A percentile compares a stretch with the other conserved stretches of the same genome.
These are phyloP conservation scores for Rhopilema esculentum DNA, from an alignment of 30 jellyfish, hydroid and myxozoan genomes.

Conservation along the genomic window DNA sequence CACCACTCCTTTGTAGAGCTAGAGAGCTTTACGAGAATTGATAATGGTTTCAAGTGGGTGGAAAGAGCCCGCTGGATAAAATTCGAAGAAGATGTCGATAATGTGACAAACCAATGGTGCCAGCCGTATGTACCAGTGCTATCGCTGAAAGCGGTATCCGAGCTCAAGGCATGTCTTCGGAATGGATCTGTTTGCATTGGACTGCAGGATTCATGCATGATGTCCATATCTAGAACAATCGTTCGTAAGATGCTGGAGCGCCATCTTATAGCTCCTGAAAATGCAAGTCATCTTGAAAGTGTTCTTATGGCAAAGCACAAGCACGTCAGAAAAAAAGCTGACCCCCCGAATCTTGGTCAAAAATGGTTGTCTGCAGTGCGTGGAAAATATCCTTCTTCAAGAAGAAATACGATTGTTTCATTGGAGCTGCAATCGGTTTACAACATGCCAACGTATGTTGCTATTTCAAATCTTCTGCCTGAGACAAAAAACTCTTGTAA, in stretches of 20 bases:
- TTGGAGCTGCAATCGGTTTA: slow-evolving; percentile 3
- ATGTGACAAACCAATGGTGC: slow-evolving; percentile 76
- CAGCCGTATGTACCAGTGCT: slow-evolving; percentile 77
- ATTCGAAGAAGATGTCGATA: slow-evolving; percentile 88
- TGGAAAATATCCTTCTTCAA: not conserved
- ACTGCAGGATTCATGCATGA: slow-evolving; percentile 14
- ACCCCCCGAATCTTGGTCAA: slow-evolving; percentile 32
- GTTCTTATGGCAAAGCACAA: slow-evolving; percentile 63
- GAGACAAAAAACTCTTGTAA: too few species aligned
- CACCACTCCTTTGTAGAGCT: slow-evolving; percentile 69
- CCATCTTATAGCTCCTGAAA: not conserved
- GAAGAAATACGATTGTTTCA: slow-evolving; percentile 24
- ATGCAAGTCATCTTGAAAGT: slow-evolving; percentile 16
- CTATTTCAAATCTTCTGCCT: not conserved
- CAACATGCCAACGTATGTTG: slow-evolving; percentile 19
- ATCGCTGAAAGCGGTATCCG: slow-evolving; percentile 67
- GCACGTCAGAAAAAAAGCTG: slow-evolving; percentile 55
- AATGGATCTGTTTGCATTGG: slow-evolving; percentile 57
- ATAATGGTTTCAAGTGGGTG: slow-evolving; percentile 46
- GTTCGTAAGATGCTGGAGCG: slow-evolving; percentile 31
- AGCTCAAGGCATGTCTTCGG: slow-evolving; percentile 42
- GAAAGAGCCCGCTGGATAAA: slow-evolving; percentile 89
- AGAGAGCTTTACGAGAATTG: slow-evolving; percentile 48
- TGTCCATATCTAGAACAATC: slow-evolving; percentile 48
- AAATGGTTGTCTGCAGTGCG: slow-evolving; percentile 48